Evolutionary conservation across 2,797 vertebrate genomes (phyloP), one percentile per base, ranked within the genome.

Genomic region (Ara ararauna): DNA sequence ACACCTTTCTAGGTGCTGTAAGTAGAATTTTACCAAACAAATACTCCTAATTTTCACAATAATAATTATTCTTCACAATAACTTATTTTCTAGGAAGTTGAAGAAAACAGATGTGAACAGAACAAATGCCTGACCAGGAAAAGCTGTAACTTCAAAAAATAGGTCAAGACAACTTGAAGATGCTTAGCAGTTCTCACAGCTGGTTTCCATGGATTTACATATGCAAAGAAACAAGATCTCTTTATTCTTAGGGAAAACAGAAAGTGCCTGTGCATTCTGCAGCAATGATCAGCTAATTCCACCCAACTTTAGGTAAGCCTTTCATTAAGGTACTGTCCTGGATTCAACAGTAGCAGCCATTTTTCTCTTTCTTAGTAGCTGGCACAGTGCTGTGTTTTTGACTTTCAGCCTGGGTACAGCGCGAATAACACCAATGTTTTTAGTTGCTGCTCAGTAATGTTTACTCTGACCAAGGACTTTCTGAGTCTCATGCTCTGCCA

Each of bases 221-320:
- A 6, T 38, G 22, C 5, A 64, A 48, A 73, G 2, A 5, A 58
- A 40, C 0, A 3, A 53, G 1, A 1, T 70, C 7, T 54, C 11
- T 50, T 62, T 81, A 40, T 66, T 72, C 13, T 19, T 58, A 48
- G 21, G 29, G 34, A 90, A 70, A 47, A 16, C 17, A 77, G 40
- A 60, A 30, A 11, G 13, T 34, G 21, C 10, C 10, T 77, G 32
- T 82, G 13, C 6, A 7, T 85, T 91, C 40, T 56, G 18, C 53
- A 66, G 38, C 80, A 86, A 6, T 21, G 19, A 44, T 70, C 29
- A 38, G 13, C 6, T 66, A 62, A 62, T 85, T 87, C 54, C 34
- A 76, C 13, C 21, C 22, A 71, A 42, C 4, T 36, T 61, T 61
- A 82, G 60, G 14, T 47, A 38, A 83, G 8, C 34, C 13, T 23